These are phyloP conservation scores for Lagodon rhomboides DNA, from an alignment of 2,797 vertebrate genomes.

Conservation along the genomic window DNA sequence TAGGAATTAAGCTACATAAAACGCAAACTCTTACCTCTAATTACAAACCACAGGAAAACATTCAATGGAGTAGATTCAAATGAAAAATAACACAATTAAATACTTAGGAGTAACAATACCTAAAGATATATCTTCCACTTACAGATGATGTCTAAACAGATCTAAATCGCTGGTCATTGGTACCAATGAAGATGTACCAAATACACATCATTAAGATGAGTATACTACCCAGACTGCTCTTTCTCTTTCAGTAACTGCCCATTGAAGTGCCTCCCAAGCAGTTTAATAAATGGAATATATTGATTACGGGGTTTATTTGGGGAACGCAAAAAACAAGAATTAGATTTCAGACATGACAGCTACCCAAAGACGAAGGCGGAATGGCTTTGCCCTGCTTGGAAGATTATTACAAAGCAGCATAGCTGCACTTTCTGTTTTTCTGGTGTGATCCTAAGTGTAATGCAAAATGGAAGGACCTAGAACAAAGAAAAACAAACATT, in stretches of 20 bases:
- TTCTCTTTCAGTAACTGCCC: not conserved
- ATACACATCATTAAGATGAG: not conserved
- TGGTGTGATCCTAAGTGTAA: not conserved
- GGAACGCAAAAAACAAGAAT: not conserved
- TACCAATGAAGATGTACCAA: not conserved
- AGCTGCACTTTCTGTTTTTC: not conserved
- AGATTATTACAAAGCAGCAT: not conserved
- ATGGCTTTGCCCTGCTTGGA: not conserved
- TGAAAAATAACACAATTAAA: not conserved
- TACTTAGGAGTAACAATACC: not conserved
- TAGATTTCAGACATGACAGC: not conserved
- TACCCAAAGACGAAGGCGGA: not conserved
- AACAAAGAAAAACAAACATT: no score
- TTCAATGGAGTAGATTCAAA: not conserved
- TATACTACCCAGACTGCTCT: not conserved
- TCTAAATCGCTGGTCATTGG: not conserved
- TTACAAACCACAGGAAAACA: no score
- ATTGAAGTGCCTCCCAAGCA: not conserved
- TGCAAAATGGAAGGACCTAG: no score
- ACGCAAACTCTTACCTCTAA: no score
- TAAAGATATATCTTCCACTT: not conserved
- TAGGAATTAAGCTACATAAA: no score
- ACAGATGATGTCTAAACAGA: not conserved
- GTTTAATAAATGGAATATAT: not conserved
- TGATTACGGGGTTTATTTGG: not conserved